These are phyloP conservation scores for Staurois parvus DNA, from an alignment of 2,797 vertebrate genomes.

Conservation along the genomic window DNA sequence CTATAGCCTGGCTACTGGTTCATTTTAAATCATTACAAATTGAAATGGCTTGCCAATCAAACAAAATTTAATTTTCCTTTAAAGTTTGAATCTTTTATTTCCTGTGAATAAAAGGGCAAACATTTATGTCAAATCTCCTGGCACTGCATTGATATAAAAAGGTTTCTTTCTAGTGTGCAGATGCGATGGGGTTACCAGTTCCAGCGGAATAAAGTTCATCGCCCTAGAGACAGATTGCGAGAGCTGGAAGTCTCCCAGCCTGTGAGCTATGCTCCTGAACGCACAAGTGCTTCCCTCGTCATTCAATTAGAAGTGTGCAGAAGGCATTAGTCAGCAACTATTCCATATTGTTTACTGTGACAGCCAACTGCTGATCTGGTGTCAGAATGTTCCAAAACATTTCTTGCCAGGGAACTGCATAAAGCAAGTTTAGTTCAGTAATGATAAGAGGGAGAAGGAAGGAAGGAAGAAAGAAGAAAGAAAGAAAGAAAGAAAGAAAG, in stretches of 20 bases:
- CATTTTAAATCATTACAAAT: too few relatives aligned
- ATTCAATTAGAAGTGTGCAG: background rate
- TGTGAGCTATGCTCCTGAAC: background rate
- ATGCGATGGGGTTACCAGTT: background rate
- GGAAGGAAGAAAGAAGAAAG: background rate
- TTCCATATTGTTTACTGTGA: background rate
- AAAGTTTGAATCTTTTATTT: background rate
- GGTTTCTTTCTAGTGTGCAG: background rate
- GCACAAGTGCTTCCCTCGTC: conserved; percentile 2
- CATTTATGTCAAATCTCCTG: too few relatives aligned
- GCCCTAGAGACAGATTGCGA: background rate
- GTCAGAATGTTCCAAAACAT: conserved; percentile 1
- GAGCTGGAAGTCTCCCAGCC: background rate
- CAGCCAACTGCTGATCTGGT: background rate
- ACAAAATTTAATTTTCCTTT: background rate
- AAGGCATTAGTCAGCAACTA: conserved; percentile 9
- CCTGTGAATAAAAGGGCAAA: background rate
- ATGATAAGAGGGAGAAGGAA: background rate
- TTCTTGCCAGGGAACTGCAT: background rate
- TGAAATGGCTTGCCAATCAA: too few relatives aligned
- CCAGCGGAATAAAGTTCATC: background rate
- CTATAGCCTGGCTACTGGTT: too few relatives aligned
- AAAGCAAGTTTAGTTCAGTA: background rate
- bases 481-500: background rate
- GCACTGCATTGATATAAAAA: background rate